Evolutionary conservation across 2,888 invertebrate genomes (phyloP).

Genomic region (Cecidostiba fungosa): DNA sequence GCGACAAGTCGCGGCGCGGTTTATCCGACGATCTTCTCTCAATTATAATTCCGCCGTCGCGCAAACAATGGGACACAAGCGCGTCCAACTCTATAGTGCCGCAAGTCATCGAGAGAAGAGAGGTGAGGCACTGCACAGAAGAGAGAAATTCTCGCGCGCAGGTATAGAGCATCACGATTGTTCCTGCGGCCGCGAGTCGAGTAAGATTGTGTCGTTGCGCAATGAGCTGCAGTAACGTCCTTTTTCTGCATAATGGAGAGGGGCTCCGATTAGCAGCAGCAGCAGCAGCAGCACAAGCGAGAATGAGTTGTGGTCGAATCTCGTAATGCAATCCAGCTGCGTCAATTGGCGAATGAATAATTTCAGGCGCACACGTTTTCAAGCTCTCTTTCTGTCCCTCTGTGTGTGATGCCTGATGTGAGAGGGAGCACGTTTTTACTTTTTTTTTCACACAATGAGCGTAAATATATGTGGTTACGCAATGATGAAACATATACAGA

Average conservation of each 20-base stretch:
- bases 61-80: slow-evolving; percentile 11
- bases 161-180: slow-evolving; percentile 28
- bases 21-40: slow-evolving; percentile 41
- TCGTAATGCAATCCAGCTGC: slow-evolving; percentile 42
- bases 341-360: slow-evolving; percentile 44
- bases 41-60: slow-evolving; percentile 38
- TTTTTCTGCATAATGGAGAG: slow-evolving; percentile 50
- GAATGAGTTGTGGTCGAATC: slow-evolving; percentile 56
- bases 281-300: slow-evolving; percentile 22
- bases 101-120: slow-evolving; percentile 13
- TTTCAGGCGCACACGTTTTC: slow-evolving; percentile 7
- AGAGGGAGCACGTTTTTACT: slow-evolving; percentile 41
- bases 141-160: slow-evolving; percentile 8
- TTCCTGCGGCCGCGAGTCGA: slow-evolving; percentile 44
- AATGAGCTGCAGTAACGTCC: slow-evolving; percentile 33
- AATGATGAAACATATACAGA: slow-evolving; percentile 36
- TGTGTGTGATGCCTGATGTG: background rate
- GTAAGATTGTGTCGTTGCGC: slow-evolving; percentile 51
- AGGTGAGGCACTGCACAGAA: background rate
- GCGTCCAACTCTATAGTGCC: background rate
- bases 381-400: background rate
- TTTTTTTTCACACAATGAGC: slow-evolving; percentile 38
- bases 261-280: slow-evolving; percentile 44
- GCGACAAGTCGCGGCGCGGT: slow-evolving; percentile 31
- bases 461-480: slow-evolving; percentile 43